These are phyloP conservation scores for Thera obeliscata DNA, from an alignment of 2,888 invertebrate species.

Conservation along the genomic window DNA sequence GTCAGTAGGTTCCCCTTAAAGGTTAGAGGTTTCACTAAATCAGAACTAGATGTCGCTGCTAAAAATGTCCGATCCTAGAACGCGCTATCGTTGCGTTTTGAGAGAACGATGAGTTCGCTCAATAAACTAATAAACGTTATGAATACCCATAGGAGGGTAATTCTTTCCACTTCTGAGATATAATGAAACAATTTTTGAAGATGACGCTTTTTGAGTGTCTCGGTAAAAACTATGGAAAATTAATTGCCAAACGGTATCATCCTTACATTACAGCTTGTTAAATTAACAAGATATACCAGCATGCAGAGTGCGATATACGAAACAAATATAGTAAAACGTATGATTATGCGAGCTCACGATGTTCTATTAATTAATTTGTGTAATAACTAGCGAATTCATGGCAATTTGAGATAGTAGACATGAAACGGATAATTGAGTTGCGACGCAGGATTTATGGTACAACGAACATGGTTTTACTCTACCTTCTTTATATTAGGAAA, in stretches of 20 bases:
- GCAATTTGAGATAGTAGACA: conserved; percentile 30
- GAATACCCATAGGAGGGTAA: too few relatives aligned
- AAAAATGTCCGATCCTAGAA: too few relatives aligned
- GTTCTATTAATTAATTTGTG: conserved; percentile 61
- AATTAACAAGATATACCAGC: conserved; percentile 37
- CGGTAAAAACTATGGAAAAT: too few relatives aligned
- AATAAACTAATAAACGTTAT: too few relatives aligned
- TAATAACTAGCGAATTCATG: conserved; percentile 45
- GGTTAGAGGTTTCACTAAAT: too few relatives aligned
- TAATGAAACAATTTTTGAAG: too few relatives aligned
- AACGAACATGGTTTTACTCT: conserved; percentile 1
- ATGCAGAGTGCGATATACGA: conserved; percentile 37
- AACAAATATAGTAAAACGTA: conserved; percentile 48
- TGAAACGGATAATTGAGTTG: conserved; percentile 22
- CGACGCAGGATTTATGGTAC: conserved; percentile 18
- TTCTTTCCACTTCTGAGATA: too few relatives aligned
- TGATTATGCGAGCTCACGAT: conserved; percentile 57
- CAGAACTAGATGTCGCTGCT: too few relatives aligned
- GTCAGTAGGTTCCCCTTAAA: too few relatives aligned
- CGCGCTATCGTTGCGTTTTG: too few relatives aligned
- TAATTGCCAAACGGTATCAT: not conserved
- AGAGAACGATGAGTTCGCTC: too few relatives aligned
- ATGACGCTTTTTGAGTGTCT: too few relatives aligned
- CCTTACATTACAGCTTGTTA: conserved; percentile 26
- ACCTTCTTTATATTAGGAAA: conserved; percentile 4